Percentiles rank a stretch among this genome's conserved stretches.
Evolutionary conservation across 2,113 vertebrate species (phyloP).

Genomic region (Anolis sagrei): DNA sequence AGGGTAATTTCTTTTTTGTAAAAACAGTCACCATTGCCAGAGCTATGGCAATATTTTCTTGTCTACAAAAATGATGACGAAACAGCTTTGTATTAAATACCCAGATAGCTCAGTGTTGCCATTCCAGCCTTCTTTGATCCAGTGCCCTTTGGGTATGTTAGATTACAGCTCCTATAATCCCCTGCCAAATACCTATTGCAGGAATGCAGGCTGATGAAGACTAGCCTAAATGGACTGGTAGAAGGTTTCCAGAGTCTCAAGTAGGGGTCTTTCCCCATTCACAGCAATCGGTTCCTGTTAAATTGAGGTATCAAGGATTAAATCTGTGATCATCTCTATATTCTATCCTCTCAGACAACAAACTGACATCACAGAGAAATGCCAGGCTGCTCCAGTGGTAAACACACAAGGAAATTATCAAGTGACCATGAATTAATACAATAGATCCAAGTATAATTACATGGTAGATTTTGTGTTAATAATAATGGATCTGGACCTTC

Average conservation of each 20-base stretch:
- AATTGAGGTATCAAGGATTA: not conserved
- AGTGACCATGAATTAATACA: slow-evolving; percentile 10
- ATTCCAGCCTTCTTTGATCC: not conserved
- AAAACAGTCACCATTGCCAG: too few relatives aligned
- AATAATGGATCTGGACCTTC: slow-evolving; percentile 37
- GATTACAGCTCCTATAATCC: not conserved
- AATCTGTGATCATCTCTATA: not conserved
- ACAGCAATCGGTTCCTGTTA: not conserved
- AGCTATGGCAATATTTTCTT: too few relatives aligned
- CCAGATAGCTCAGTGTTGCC: not conserved
- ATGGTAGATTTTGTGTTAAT: slow-evolving; percentile 41
- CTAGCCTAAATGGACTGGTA: not conserved
- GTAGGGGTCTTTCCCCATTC: not conserved
- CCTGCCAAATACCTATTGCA: too few relatives aligned
- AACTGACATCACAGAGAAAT: not conserved
- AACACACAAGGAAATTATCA: slow-evolving; percentile 39
- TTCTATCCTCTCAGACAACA: not conserved
- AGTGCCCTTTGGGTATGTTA: not conserved
- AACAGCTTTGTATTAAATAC: not conserved
- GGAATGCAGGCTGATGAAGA: too few relatives aligned
- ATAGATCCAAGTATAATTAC: slow-evolving; percentile 14
- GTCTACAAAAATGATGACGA: not conserved
- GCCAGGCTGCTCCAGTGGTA: rapidly evolving
- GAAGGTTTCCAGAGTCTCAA: not conserved
- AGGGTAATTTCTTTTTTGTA: too few relatives aligned